phyloP scores from a whole-genome alignment of 2,888 invertebrate genomes.

The Caenorhabditis sp. region DNA sequence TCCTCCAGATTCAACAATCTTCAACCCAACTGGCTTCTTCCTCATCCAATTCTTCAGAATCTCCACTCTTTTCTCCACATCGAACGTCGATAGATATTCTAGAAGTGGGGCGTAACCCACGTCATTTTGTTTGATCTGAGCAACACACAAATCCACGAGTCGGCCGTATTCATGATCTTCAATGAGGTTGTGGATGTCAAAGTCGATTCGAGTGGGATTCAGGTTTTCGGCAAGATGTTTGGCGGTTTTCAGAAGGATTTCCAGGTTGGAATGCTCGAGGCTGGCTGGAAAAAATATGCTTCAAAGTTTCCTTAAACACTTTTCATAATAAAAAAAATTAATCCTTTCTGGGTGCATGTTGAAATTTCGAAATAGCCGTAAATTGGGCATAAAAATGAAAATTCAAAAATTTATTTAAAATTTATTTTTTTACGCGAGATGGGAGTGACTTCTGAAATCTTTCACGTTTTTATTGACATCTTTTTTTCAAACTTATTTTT shows the following conservation, averaged over 20 bases:
- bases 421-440: too few species aligned
- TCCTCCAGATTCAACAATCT: too few species aligned
- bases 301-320: too few species aligned
- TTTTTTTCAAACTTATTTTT: too few species aligned
- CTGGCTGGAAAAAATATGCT: neutral
- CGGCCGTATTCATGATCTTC: constrained; percentile 37
- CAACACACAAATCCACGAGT: constrained; percentile 40
- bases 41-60: constrained; percentile 48
- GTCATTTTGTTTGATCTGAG: constrained; percentile 13
- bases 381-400: too few species aligned
- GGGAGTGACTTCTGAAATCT: too few species aligned
- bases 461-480: too few species aligned
- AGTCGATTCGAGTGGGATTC: neutral
- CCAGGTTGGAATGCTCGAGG: constrained; percentile 8
- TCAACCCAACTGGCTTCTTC: neutral
- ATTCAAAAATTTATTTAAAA: too few species aligned
- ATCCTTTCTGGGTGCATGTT: too few species aligned
- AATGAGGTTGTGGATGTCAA: constrained; percentile 29
- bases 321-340: too few species aligned
- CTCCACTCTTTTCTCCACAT: constrained; percentile 46
- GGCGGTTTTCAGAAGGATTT: constrained; percentile 10
- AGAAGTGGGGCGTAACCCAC: constrained; percentile 44
- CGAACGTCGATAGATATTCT: constrained; percentile 47
- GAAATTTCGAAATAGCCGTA: too few species aligned
- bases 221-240: constrained; percentile 5